Percentiles rank a stretch among this genome's conserved stretches.
Conservation (phyloP, 2,113 vertebrate species). For the Hyaena hyaena region DNA sequence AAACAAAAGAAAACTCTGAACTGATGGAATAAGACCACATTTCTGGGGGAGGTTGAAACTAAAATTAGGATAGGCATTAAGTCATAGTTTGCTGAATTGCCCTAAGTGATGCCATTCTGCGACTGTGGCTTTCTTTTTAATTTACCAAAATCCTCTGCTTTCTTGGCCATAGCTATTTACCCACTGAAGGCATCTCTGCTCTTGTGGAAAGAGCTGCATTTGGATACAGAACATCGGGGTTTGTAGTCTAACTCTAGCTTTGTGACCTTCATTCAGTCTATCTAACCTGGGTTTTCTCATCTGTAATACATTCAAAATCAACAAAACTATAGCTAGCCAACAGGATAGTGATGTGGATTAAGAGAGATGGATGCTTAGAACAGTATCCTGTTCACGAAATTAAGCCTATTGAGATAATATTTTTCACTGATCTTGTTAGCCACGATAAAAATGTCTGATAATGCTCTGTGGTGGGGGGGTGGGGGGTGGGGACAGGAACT, state of each 20-base stretch:
- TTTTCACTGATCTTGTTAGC: neutral
- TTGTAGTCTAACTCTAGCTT: neutral
- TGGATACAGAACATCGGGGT: neutral
- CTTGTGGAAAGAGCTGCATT: neutral
- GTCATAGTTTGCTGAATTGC: neutral
- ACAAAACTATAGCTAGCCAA: neutral
- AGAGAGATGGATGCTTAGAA: neutral
- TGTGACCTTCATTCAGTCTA: neutral
- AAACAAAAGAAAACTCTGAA: neutral
- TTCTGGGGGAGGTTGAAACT: neutral
- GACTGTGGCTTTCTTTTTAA: neutral
- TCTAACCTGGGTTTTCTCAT: neutral
- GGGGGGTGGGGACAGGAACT: neutral
- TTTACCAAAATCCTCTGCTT: neutral
- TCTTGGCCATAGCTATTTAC: neutral
- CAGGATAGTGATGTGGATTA: neutral
- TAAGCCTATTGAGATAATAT: neutral
- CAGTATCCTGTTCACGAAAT: neutral
- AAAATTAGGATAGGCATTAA: neutral
- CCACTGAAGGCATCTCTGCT: neutral
- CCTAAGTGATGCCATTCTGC: neutral
- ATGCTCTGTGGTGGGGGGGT: neutral
- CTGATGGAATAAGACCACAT: neutral
- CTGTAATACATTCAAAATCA: neutral
- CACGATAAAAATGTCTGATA: neutral